Conservation (phyloP, 1,140 invertebrate species). For the Drosophila repleta region DNA sequence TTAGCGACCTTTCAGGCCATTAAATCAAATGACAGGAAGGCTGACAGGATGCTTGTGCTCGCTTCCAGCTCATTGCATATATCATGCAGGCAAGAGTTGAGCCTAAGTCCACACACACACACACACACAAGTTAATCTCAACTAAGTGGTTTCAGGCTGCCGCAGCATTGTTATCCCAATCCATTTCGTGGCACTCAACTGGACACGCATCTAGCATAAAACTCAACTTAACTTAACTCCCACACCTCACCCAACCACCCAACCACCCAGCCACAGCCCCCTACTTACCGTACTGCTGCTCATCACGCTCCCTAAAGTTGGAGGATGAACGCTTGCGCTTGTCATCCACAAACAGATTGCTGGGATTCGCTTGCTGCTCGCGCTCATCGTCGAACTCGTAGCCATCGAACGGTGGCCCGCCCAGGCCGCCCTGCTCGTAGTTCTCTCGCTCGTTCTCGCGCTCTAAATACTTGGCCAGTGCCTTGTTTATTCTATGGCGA, state of each 20-base stretch:
- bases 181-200: slow-evolving; percentile 57
- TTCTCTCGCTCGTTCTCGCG: slow-evolving; percentile 61
- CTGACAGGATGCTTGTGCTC: slow-evolving; percentile 39
- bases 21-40: slow-evolving; percentile 72
- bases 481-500: slow-evolving; percentile 79
- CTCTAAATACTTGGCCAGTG: slow-evolving; percentile 81
- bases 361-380: slow-evolving; percentile 53
- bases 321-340: slow-evolving; percentile 73
- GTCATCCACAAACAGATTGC: slow-evolving; percentile 64
- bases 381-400: slow-evolving; percentile 67
- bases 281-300: slow-evolving; percentile 77
- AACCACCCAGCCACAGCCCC: too few species aligned
- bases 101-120: slow-evolving; percentile 24
- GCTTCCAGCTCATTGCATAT: slow-evolving; percentile 72
- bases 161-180: slow-evolving; percentile 60
- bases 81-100: slow-evolving; percentile 51
- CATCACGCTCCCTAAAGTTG: slow-evolving; percentile 76
- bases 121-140: slow-evolving; percentile 66
- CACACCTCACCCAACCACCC: too few species aligned
- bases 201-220: slow-evolving; percentile 48
- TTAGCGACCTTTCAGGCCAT: slow-evolving; percentile 52
- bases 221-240: too few species aligned
- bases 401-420: slow-evolving; percentile 48
- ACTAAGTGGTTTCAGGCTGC: slow-evolving; percentile 72
- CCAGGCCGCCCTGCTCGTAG: slow-evolving; percentile 56